Conservation (phyloP, 1,140 invertebrate genomes). For the Telenomus remus region DNA sequence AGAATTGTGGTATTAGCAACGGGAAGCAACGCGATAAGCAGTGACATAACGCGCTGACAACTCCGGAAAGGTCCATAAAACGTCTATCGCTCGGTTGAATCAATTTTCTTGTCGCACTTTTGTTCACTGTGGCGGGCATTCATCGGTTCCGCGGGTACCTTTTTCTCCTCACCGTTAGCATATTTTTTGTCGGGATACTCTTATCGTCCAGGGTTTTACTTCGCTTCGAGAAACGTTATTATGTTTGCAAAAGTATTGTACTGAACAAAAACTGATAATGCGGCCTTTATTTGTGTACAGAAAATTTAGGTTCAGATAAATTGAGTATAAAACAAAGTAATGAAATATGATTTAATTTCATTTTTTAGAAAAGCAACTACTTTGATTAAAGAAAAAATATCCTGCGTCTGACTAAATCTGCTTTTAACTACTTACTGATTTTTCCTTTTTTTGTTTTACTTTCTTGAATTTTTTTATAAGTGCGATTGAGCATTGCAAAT, state of each 20-base stretch:
- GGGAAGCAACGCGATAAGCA: no score
- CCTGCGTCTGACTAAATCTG: slow-evolving; percentile 7
- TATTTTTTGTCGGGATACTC: slow-evolving; percentile 25
- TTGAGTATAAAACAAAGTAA: slow-evolving; percentile 1
- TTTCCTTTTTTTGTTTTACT: no score
- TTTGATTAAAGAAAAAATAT: no score
- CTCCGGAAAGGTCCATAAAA: slow-evolving; percentile 28
- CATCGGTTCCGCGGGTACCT: slow-evolving; percentile 2
- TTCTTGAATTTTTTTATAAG: no score
- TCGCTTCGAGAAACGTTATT: slow-evolving; percentile 32
- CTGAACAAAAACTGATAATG: slow-evolving; percentile 27
- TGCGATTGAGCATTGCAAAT: not conserved
- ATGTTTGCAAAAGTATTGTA: slow-evolving; percentile 11
- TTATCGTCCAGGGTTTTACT: slow-evolving; percentile 25
- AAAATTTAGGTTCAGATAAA: slow-evolving; percentile 18
- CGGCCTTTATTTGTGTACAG: slow-evolving; percentile 15
- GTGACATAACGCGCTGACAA: not conserved
- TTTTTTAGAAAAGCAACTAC: no score
- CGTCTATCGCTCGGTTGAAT: slow-evolving; percentile 38
- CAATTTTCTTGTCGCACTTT: slow-evolving; percentile 44
- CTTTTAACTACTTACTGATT: slow-evolving; percentile 12
- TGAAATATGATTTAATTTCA: no score
- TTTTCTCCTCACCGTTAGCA: slow-evolving; percentile 32
- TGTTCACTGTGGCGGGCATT: slow-evolving; percentile 11
- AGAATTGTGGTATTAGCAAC: no score